Evolutionary conservation across 1,140 invertebrate species (phyloP), one percentile per base, ranked within the genome.

Genomic region (Catajapyx aquilonaris): DNA sequence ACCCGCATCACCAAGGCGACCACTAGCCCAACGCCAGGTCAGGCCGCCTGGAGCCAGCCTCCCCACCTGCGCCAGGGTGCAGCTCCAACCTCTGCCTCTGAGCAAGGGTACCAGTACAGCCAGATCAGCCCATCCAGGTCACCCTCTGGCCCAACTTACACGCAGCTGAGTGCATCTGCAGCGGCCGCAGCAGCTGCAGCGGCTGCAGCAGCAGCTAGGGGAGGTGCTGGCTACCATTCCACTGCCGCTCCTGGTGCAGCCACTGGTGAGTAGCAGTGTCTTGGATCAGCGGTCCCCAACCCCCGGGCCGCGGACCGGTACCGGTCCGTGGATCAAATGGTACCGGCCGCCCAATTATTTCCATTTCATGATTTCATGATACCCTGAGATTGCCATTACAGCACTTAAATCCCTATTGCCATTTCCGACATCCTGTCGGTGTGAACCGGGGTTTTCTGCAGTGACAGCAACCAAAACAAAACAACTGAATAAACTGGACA

Each of bases 61-160:
- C n/a, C n/a, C n/a, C 53, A 39, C 36, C 47, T 63, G 21, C 51
- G 62, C 39, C 19, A 15, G 13, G 18, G 22, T 21, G 21, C 30
- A 23, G 20, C 10, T 31, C 28, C 17, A n/a, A n/a, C n/a, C n/a
- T n/a, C n/a, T n/a, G n/a, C n/a, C n/a, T n/a, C n/a, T n/a, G n/a
- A n/a, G 22, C 73, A 75, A 51, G 68, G 66, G 17, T 75, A 75
- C 53, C 69, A 71, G 39, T 80, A 79, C 54, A 76, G 65, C 64
- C 81, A 79, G 59, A 73, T 79, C 47, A 87, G 76, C 62, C 84
- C 76, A 5, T 69, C 70, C 28, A 61, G 74, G 42, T 83, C 74
- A 46, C 80, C 79, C 21, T 76, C 68, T 58, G 80, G 73, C 43
- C 83, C 77, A 15, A 83, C 78, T 9, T 87, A 83, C 56, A 88